Evolutionary conservation across 2,888 invertebrate species (phyloP), one percentile per base, ranked within the genome.

Genomic region (Agriopis marginaria): DNA sequence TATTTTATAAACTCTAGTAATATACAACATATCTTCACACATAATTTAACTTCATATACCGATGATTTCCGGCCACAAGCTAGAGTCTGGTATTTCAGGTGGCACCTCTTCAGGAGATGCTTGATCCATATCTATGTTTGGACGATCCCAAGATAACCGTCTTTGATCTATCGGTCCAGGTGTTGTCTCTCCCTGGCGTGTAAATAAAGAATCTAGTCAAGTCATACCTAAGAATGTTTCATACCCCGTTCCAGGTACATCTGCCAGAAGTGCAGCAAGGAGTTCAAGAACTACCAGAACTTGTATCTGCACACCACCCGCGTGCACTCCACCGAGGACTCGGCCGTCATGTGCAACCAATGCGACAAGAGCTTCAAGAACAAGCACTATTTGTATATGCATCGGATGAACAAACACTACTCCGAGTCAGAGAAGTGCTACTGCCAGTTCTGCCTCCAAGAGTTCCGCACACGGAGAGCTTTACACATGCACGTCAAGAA

Each of bases 401-500:
- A 94, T 70, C 72, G 92, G 2, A 94, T 93, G 93, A 94, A 94
- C 49, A 93, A 93, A 9, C 93, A 94, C 66, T 93, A 93, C n/a
- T 93, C 93, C 0, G 93, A 93, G 14, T 75, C 86, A 0, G 92
- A 93, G 74, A 92, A 92, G 45, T 91, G 92, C 56, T 91, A 85
- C 71, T 94, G 93, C 51, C 92, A 94, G 58, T 91, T 90, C 66
- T 94, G 93, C 49, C 78, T 93, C 0, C 93, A 93, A 74, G 92
- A 93, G 63, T 94, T 93, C 47, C 75, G 92, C 1, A 94, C 93
- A 0, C 66, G 91, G 0, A 76, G 92, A 8, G 93, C 93, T 0
- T 60, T 94, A 0, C 90, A 93, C 17, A 92, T 94, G 90, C 93
- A 94, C 14, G 84, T 93, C 0, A 93, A 92, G 53, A 74, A 88